Base-by-base conservation (phyloP, 35 echinoderm and acorn worm species). In the Apostichopus californicus region DNA sequence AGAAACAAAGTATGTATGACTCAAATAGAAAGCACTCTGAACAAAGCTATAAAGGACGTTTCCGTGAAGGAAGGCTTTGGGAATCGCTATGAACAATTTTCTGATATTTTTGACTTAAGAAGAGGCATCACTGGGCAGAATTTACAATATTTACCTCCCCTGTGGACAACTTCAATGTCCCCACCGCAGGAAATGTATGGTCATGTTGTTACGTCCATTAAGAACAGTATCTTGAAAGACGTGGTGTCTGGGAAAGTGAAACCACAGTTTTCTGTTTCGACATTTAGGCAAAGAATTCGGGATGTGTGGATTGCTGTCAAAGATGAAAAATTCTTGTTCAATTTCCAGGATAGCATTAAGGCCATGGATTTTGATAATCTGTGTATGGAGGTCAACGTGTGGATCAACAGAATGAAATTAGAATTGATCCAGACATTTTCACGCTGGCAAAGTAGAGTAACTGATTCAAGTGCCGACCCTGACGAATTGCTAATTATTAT, bases 61-160 rank as follows among this genome's bases (percentile, higher is more conserved):
- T 17, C 61, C 5, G 18, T 9, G 1, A 53, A 72, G 17, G 86
- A 89, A 89, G 68, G 68, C 26, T 89, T 65, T 15, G 68, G 86
- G 5, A 52, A 75, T 13, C 68, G 60, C 86, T 89, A 68, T 15
- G 21, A 89, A 52, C 7, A 85, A 61, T 85, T 85, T 85, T 85
- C 81, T 1, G 81, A 85, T 52, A 23, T 85, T 6, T 85, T 85
- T 21, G 81, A 55, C 54, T 18, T 85, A 1, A 17, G 68, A 52
- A n/a, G 58, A 11, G 86, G 28, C n/a, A 53, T 55, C 5, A 54
- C 6, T 34, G 46, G 28, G 9, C 66, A 89, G 8, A 89, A 89
- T 72, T 89, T 89, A 26, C 86, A 89, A 53, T 89, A 66, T 55
- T 65, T 89, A 28, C 86, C 86, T 34, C 46, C 57, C 34, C 34